Conservation (phyloP, 2,888 invertebrate genomes). For the Phrixothrix hirtus region DNA sequence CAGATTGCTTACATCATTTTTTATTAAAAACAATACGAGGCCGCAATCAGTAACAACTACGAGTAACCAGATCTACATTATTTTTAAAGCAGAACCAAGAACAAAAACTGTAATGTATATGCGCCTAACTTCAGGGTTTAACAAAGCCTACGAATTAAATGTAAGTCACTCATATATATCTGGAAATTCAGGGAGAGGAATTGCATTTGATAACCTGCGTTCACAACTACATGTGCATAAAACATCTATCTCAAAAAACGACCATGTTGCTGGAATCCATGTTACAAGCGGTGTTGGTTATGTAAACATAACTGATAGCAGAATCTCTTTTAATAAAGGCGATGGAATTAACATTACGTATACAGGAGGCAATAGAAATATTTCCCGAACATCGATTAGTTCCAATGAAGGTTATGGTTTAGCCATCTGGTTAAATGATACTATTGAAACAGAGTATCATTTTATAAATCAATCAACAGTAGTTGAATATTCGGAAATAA, state of each 20-base stretch:
- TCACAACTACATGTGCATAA: slow-evolving; percentile 85
- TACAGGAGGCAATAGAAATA: slow-evolving; percentile 90
- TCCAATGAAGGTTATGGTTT: slow-evolving; percentile 89
- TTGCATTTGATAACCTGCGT: slow-evolving; percentile 88
- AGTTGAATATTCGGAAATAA: slow-evolving; percentile 84
- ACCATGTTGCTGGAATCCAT: slow-evolving; percentile 88
- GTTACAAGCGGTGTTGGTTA: slow-evolving; percentile 91
- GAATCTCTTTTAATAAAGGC: slow-evolving; percentile 87
- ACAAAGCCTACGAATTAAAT: slow-evolving; percentile 84
- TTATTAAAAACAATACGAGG: slow-evolving; percentile 80
- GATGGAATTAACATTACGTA: slow-evolving; percentile 96
- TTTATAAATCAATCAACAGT: slow-evolving; percentile 84
- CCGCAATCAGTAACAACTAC: slow-evolving; percentile 88
- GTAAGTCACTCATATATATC: slow-evolving; percentile 82
- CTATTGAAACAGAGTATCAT: slow-evolving; percentile 74
- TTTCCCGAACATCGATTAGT: slow-evolving; percentile 83
- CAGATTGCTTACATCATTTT: slow-evolving; percentile 70
- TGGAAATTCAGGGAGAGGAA: slow-evolving; percentile 93
- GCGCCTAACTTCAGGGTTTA: slow-evolving; percentile 74
- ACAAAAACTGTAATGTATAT: slow-evolving; percentile 78
- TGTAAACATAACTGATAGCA: slow-evolving; percentile 88
- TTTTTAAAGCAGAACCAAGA: slow-evolving; percentile 74
- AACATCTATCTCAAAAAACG: slow-evolving; percentile 82
- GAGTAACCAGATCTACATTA: slow-evolving; percentile 76
- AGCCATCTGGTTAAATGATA: slow-evolving; percentile 89